Conservation (phyloP, 2,888 invertebrate species). For the Cremastobaeus sp. region DNA sequence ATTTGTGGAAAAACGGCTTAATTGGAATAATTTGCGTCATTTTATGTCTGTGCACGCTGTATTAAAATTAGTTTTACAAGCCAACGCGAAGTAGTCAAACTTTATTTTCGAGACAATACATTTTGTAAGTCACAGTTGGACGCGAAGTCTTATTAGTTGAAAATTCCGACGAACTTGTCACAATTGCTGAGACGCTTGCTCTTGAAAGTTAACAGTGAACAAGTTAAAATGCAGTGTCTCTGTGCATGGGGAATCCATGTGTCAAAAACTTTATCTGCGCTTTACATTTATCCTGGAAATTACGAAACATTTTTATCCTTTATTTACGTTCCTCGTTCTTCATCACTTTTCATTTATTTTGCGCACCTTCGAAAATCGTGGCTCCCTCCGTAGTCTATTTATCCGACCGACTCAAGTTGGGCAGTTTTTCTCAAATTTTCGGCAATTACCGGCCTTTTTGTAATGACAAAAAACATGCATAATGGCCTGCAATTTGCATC, state of each 20-base stretch:
- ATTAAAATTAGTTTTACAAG: not conserved
- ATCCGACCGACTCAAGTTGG: not conserved
- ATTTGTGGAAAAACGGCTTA: no score
- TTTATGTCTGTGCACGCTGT: no score
- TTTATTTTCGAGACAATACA: conserved; percentile 8
- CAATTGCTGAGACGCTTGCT: conserved; percentile 25
- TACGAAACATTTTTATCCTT: conserved; percentile 22
- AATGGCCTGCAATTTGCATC: conserved; percentile 12
- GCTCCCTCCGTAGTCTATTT: not conserved
- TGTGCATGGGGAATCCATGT: conserved; percentile 12
- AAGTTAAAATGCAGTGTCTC: conserved; percentile 40
- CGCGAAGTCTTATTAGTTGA: conserved; percentile 27
- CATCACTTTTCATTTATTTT: conserved; percentile 4
- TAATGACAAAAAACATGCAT: not conserved
- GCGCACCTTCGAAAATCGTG: not conserved
- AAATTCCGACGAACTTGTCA: conserved; percentile 34
- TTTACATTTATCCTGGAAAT: conserved; percentile 31
- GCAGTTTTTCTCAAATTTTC: not conserved
- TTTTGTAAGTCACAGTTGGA: conserved; percentile 7
- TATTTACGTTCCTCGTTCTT: conserved; percentile 3
- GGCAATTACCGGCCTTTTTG: no score
- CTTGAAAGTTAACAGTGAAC: conserved; percentile 28
- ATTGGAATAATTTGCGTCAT: no score
- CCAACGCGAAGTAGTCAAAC: not conserved
- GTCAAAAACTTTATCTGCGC: conserved; percentile 38